Conservation (phyloP, 1,140 invertebrate species). For the Aleiodes sp. region DNA sequence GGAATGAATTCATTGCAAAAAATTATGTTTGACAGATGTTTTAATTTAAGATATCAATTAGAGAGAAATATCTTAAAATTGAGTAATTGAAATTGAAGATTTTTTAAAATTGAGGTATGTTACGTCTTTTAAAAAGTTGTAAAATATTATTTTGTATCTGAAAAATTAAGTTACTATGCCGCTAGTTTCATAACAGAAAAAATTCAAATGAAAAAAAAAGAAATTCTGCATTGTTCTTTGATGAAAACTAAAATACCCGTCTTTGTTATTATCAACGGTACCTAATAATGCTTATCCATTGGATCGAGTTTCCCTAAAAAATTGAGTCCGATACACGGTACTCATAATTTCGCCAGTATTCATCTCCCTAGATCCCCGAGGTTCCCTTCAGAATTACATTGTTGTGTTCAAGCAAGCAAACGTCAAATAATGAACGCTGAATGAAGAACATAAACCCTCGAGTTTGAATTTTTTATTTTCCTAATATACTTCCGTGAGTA, state of each 20-base stretch:
- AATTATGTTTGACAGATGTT: no score
- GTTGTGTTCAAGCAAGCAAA: not conserved
- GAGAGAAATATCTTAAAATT: no score
- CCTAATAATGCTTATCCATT: not conserved
- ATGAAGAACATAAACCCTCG: not conserved
- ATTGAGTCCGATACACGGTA: slow-evolving; percentile 18
- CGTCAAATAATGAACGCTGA: slow-evolving; percentile 9
- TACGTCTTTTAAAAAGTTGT: no score
- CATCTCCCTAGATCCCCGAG: slow-evolving; percentile 40
- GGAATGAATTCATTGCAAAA: no score
- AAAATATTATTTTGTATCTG: no score
- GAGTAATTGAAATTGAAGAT: no score
- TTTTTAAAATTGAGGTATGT: no score
- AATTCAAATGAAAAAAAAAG: slow-evolving; percentile 1
- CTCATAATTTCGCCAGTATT: slow-evolving; percentile 28
- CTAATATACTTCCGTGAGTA: slow-evolving; percentile 49
- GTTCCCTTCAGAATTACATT: slow-evolving; percentile 49
- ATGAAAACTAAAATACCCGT: not conserved
- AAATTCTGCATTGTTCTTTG: not conserved
- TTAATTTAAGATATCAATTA: no score
- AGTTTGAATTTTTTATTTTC: not conserved
- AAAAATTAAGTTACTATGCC: no score
- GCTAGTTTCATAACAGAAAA: no score
- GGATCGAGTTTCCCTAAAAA: slow-evolving; percentile 24
- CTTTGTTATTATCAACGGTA: not conserved